Evolutionary conservation across 2,113 vertebrate species (phyloP), one percentile per base, ranked within the genome.

Genomic region (Ascaphus truei): DNA sequence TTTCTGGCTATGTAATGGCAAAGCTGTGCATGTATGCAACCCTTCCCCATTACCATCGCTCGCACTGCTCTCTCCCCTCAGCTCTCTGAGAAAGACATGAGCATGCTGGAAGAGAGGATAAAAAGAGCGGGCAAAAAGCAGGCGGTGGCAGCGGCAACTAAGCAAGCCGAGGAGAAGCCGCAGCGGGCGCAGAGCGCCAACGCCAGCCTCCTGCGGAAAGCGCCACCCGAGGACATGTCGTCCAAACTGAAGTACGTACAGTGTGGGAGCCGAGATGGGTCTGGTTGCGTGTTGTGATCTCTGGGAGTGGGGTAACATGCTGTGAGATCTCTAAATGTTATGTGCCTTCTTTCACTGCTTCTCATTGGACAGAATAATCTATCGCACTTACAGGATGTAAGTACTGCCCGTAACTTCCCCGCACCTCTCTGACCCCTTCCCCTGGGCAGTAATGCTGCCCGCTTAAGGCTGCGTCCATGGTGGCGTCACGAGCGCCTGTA

Each of bases 321-420:
- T 75, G 85, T 84, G 77, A 85, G 81, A 82, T 88, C 86, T 89
- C 87, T 91, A 89, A 91, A 90, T 88, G 82, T 85, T 90, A 88
- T 92, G 88, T 92, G 86, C 86, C 90, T 91, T 88, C 80, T 88
- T 90, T 92, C 90, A 92, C 91, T 92, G 93, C 90, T 92, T 90
- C 92, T 90, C 90, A 81, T 84, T 85, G 96, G 96, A 93, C 94
- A 99, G 96, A 95, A 93, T 98, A 92, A 99, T 99, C 96, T 99
- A 98, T 96, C 96, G 96, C 91, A 98, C 97, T 81, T 99, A 99
- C 91, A 98, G 95, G 90, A 99, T 98, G 97, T 99, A 95, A 99
- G 97, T 99, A 99, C 90, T 86, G 80, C 81, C 85, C 39, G n/a
- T 43, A 3, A 16, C 39, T 16, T 3, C 43, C 23, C 6, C 43